Percentiles rank a stretch among this genome's conserved stretches.
phyloP scores from a whole-genome alignment of 2,113 vertebrate genomes.

The Oriolus oriolus region DNA sequence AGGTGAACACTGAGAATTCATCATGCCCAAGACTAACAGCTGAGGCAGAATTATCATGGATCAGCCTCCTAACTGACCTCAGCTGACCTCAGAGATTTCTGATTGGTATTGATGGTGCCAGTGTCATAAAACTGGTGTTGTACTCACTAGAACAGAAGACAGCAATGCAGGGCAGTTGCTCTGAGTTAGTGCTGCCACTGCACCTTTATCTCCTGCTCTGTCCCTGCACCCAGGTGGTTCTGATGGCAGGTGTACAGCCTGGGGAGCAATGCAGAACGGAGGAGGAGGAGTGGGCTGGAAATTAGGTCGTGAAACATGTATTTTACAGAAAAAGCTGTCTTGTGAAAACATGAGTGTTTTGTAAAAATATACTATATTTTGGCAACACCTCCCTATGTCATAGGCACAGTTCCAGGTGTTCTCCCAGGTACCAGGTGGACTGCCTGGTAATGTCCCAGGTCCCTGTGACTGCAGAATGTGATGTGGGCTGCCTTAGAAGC shows the following conservation, averaged over 20 bases:
- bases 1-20: neutral
- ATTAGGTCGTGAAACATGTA: neutral
- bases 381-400: accelerated
- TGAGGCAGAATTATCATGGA: accelerated
- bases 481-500: accelerated
- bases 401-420: neutral
- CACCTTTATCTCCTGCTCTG: neutral
- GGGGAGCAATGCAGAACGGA: neutral
- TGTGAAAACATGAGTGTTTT: neutral
- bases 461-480: accelerated
- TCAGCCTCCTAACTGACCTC: neutral
- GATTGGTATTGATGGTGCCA: no score
- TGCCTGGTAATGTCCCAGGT: neutral
- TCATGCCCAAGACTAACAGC: neutral
- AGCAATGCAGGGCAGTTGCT: neutral
- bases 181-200: accelerated
- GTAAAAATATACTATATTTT: neutral
- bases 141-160: accelerated
- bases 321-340: neutral
- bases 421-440: neutral
- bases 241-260: neutral
- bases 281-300: neutral
- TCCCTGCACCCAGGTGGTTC: neutral
- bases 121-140: neutral
- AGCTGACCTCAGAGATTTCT: neutral